Evolutionary conservation across 2,888 invertebrate species (phyloP).

Genomic region (Synergus laeviventris): DNA sequence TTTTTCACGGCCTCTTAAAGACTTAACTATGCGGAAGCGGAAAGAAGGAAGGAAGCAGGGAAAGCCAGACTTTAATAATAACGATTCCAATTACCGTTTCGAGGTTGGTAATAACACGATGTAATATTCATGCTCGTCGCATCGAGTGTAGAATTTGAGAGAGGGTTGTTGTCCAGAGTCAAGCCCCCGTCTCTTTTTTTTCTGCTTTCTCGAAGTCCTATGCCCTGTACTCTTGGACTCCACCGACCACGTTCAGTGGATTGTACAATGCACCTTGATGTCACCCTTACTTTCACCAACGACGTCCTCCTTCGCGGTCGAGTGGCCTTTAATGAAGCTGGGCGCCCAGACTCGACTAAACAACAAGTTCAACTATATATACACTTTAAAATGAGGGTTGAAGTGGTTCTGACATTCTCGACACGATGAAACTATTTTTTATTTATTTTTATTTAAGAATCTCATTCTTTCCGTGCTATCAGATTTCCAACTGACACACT

Average conservation of each 20-base stretch:
- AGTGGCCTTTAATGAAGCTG: slow-evolving; percentile 66
- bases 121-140: slow-evolving; percentile 61
- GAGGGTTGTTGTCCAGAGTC: slow-evolving; percentile 55
- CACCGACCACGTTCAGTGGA: slow-evolving; percentile 16
- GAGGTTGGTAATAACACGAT: slow-evolving; percentile 58
- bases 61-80: slow-evolving; percentile 23
- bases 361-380: slow-evolving; percentile 51
- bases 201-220: slow-evolving; percentile 45
- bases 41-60: neutral
- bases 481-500: no score
- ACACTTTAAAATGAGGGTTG: neutral
- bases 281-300: slow-evolving; percentile 41
- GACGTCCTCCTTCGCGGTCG: slow-evolving; percentile 53
- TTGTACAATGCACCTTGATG: slow-evolving; percentile 34
- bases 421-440: neutral
- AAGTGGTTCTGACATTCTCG: neutral
- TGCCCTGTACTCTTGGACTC: neutral
- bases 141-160: slow-evolving; percentile 43
- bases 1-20: no score
- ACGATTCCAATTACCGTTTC: slow-evolving; percentile 45
- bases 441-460: neutral
- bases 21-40: neutral
- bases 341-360: slow-evolving; percentile 57
- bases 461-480: neutral
- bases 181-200: slow-evolving; percentile 52